Base-by-base conservation (phyloP, 2,797 vertebrate species). In the Masticophis lateralis region DNA sequence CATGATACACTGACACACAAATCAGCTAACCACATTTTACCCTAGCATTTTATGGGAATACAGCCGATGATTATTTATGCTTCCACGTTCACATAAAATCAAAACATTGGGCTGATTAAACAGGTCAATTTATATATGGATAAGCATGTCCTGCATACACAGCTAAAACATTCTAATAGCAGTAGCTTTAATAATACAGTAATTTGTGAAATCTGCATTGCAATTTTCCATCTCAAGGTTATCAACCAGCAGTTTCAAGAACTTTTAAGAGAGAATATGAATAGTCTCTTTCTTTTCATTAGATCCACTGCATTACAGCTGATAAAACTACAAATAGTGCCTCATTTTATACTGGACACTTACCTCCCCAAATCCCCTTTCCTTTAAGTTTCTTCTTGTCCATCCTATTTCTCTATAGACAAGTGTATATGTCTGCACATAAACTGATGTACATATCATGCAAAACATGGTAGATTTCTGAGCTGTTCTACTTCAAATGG, bases 121-220 rank as follows among this genome's bases (percentile, higher is more conserved):
- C 69, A 18, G 5, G n/a, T 37, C 18, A 74, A 74, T 37, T 74
- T 74, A 37, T 9, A 74, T 37, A 74, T 37, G 32, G 69, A 7
- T 37, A 74, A 74, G 69, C n/a, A 74, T 9, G 32, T 74, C 69
- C 69, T 74, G 32, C 69, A 37, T 74, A 74, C 16, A 74, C 16
- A 74, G 16, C 5, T 18, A 74, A 74, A 37, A 74, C 37, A 37
- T 59, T 28, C 61, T 63, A 53, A 53, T 28, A 0, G 1, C 2
- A 3, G 79, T 7, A 0, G 0, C 1, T 51, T 25, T 0, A 0
- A 43, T 20, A n/a, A 27, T 16, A 1, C 43, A 88, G 8, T 60
- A 37, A 32, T 25, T 56, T 60, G 20, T 43, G 1, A 16, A 43
- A 2, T 92, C 37, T 79, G 55, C 18, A 59, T 60, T 88, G 25